A percentile compares a stretch with the other conserved stretches of the same genome.
Evolutionary conservation across 2,888 invertebrate species (phyloP).

Genomic region (Syritta pipiens): DNA sequence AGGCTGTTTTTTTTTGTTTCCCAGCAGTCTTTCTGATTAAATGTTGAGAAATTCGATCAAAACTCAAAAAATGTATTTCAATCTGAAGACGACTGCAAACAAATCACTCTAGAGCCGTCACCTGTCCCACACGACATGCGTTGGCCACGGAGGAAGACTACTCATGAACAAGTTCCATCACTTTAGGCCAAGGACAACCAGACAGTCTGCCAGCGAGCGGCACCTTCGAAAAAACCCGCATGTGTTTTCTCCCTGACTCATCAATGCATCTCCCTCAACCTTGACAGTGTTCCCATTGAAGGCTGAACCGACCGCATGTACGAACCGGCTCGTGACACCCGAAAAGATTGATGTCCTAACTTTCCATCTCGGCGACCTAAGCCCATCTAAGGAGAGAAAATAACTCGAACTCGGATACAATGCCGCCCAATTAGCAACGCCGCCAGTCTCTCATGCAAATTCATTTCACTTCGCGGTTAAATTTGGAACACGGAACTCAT

Average conservation of each 20-base stretch:
- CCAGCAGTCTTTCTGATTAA: too few relatives aligned
- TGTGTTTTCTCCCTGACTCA: not conserved
- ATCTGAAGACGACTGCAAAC: too few relatives aligned
- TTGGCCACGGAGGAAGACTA: too few relatives aligned
- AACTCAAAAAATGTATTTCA: too few relatives aligned
- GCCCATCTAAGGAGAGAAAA: slow-evolving; percentile 42
- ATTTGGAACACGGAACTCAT: slow-evolving; percentile 61
- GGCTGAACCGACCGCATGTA: not conserved
- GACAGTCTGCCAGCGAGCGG: not conserved
- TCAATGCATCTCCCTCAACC: not conserved
- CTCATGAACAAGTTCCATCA: not conserved
- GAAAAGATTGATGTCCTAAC: slow-evolving; percentile 27
- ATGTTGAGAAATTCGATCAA: too few relatives aligned
- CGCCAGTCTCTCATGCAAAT: too few relatives aligned
- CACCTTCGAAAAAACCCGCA: slow-evolving; percentile 4
- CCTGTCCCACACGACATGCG: too few relatives aligned
- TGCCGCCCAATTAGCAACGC: slow-evolving; percentile 15
- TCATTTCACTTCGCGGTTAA: slow-evolving; percentile 16
- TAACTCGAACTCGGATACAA: not conserved
- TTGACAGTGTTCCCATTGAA: not conserved
- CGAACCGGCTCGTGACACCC: too few relatives aligned
- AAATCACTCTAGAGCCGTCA: too few relatives aligned
- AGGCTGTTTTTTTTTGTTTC: too few relatives aligned
- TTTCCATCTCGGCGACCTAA: slow-evolving; percentile 13
- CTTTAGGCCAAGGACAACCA: slow-evolving; percentile 3